Base-by-base conservation (phyloP, 2,888 invertebrate genomes). In the Agrenia bidenticulata region DNA sequence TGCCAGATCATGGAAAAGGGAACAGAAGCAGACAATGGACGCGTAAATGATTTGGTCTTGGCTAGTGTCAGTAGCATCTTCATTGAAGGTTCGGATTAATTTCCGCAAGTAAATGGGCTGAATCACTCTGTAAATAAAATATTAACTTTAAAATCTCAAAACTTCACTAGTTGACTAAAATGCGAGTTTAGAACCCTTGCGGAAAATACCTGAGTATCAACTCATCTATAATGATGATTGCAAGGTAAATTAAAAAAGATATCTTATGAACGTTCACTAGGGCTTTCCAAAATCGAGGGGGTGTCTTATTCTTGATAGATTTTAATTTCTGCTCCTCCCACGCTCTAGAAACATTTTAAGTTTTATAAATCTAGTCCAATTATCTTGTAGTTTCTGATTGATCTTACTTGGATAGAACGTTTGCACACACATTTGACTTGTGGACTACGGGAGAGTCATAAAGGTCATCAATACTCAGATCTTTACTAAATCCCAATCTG, bases 401-500 rank as follows among this genome's bases (percentile, higher is more conserved):
- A 24, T 17, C n/a, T 26, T n/a, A 56, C 53, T 23, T 24, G 15
- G 24, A 11, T 11, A 24, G 26, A 60, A 53, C 23, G 77, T 88
- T 85, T 13, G 89, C 89, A 19, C 88, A 82, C 26, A 78, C 50
- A 76, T 83, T 83, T 19, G 92, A 92, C 77, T 84, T 83, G 79
- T 91, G 92, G 21, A 81, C 82, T 49, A 81, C 82, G 58, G 88
- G 82, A 0, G 90, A 86, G 75, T 87, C 86, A 77, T 87, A 88
- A 49, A 94, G 81, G 80, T 94, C 93, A 23, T 85, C 82, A 53
- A 87, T 83, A 73, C 88, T 88, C 55, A 93, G 80, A 51, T 87
- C 86, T 77, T 89, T 87, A 63, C 82, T 84, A 76, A 86, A 86
- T 0, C 92, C 92, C 78, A 86, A 86, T 76, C 84, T 86, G 80